Base-by-base conservation (phyloP, 2,888 invertebrate species). In the Limnephilus auricula region DNA sequence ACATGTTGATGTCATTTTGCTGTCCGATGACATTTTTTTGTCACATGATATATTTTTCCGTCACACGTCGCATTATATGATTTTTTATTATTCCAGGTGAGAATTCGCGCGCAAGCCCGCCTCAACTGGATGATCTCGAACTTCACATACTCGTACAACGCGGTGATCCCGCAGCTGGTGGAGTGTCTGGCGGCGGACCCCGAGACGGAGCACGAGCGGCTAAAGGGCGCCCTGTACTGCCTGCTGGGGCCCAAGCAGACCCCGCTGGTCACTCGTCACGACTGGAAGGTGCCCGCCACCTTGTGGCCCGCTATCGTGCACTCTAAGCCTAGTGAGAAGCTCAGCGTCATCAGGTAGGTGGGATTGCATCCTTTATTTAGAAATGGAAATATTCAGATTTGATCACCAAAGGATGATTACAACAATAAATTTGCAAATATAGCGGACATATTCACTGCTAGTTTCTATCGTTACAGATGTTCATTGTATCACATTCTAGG, bases 251-350 rank as follows among this genome's bases (percentile, higher is more conserved):
- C 97, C 0, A 96, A 97, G 94, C 95, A 95, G 15, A 96, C 96
- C 5, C 96, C 97, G 0, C 95, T 98, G 12, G 95, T 97, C 2
- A 96, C 97, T 15, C 97, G 97, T 93, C 97, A 97, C 93, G 97
- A 98, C 94, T 99, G 98, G 98, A 95, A 97, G 12, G 96, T 97
- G 5, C 95, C 98, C 31, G 95, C 96, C 79, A 95, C 96, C 40
- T 94, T 99, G 0, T 99, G 99, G 98, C 98, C 98, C 0, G 97
- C 97, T 2, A 94, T 99, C 32, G 95, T 98, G 0, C 96, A 96
- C 91, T 97, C 98, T 0, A 97, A 97, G 93, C 97, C 98, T 87
- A 98, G 98, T 3, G 99, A 99, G 94, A 99, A 99, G 94, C 97
- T 97, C 0, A 98, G 97, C 82, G 97, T 98, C 89, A 97, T 98